Percentiles rank a stretch among this genome's conserved stretches.
Conservation (phyloP, 2,113 vertebrate genomes). For the Caranx ignobilis region DNA sequence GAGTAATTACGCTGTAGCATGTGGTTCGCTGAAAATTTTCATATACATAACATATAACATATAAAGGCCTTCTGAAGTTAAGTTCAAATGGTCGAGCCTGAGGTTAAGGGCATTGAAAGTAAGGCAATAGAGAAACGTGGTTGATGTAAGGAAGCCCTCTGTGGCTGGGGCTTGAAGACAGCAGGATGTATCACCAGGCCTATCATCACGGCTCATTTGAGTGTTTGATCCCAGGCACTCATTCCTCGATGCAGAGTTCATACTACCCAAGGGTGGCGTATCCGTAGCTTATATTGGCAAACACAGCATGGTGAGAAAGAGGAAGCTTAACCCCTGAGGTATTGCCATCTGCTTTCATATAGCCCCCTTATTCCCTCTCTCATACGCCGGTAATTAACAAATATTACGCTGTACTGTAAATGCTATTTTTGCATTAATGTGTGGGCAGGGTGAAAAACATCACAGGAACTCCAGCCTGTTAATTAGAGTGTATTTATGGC, state of each 20-base stretch:
- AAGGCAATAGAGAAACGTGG: conserved; percentile 6
- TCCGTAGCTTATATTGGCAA: conserved; percentile 61
- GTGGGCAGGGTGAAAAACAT: conserved; percentile 63
- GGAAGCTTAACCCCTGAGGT: conserved; percentile 59
- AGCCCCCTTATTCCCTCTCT: conserved; percentile 55
- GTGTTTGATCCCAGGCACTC: conserved; percentile 72
- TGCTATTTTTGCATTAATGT: conserved; percentile 70
- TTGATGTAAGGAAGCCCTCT: conserved; percentile 51
- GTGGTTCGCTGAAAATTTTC: conserved; percentile 13
- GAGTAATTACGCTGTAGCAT: conserved; percentile 25
- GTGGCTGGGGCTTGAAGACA: conserved; percentile 45
- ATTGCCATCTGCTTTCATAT: conserved; percentile 63
- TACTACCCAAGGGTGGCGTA: conserved; percentile 65
- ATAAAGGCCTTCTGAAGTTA: conserved; percentile 55
- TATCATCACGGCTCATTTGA: conserved; percentile 71
- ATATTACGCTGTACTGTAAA: conserved; percentile 69
- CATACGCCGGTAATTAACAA: conserved; percentile 71
- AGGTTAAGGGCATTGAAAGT: conserved; percentile 48
- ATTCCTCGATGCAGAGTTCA: conserved; percentile 58
- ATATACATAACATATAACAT: conserved; percentile 18
- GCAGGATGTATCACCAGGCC: conserved; percentile 60
- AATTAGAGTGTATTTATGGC: conserved; percentile 79
- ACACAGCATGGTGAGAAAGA: conserved; percentile 61
- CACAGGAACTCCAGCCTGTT: conserved; percentile 68
- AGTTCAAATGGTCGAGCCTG: conserved; percentile 57